Base-by-base conservation (phyloP, 2,888 invertebrate species). In the Melieria picta region DNA sequence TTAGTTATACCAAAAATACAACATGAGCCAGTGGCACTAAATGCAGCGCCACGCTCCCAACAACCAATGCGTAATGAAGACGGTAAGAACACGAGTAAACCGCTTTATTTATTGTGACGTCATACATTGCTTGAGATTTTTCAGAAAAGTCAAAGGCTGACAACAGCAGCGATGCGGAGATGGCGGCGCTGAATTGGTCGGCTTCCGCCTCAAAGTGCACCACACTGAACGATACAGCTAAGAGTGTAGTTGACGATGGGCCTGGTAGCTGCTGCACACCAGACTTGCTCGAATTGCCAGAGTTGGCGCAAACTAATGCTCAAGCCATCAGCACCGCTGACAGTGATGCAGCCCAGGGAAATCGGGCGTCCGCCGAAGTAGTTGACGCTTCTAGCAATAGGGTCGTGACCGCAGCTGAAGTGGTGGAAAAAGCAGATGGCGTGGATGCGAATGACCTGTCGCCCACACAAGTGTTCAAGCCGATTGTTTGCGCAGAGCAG, bases 1-100 rank as follows among this genome's bases (percentile, higher is more conserved):
- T 67, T 75, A 61, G 69, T 77, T 7, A 76, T 76, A 70, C 79
- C 71, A 10, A 57, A 72, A 46, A 78, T 77, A 55, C 71, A 72
- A 61, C 75, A 76, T 61, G 56, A 63, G 10, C 56, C 66, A 4
- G 62, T 76, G 10, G 58, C 75, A 48, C 65, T 74, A 16, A 72
- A 74, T 47, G 69, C 67, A 3, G n/a, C 71, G n/a, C 30, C 30
- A 30, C 30, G 30, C 30, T 30, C 10, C 52, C 13, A 43, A 43
- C 1, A 50, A 55, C 7, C 10, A 7, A 2, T 3, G n/a, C n/a
- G 50, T 56, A 52, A 56, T 47, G 3, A 58, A 46, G 5, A 68
- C 67, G n/a, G 45, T 47, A 7, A 61, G 52, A 3, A 11, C 57
- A 50, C 1, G 13, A 50, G 10, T 48, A n/a, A 46, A 65, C 4